Evolutionary conservation across 1,140 invertebrate species (phyloP).

Genomic region (Heliconius nattereri): DNA sequence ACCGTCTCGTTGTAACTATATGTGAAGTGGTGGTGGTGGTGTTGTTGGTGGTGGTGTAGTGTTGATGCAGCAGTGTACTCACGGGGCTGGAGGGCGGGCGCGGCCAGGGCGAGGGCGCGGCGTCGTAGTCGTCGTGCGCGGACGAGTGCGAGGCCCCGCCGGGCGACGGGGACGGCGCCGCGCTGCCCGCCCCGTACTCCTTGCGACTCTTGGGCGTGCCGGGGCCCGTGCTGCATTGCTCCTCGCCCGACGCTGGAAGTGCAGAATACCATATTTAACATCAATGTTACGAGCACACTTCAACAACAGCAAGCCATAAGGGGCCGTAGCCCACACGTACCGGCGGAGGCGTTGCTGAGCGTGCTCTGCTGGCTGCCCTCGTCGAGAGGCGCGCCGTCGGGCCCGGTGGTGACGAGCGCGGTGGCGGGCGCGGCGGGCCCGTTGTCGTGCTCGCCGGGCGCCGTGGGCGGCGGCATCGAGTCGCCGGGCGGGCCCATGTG

Average conservation of each 20-base stretch:
- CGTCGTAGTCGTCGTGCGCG: constrained; percentile 94
- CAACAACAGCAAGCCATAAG: no score
- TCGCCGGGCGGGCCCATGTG: constrained; percentile 73
- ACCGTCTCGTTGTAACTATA: no score
- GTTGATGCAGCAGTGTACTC: constrained; percentile 64
- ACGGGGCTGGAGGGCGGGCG: constrained; percentile 95
- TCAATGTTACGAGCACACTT: no score
- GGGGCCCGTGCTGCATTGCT: constrained; percentile 81
- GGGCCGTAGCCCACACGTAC: constrained; percentile 67
- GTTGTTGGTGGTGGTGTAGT: no score
- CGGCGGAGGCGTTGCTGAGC: constrained; percentile 93
- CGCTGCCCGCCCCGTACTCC: constrained; percentile 80
- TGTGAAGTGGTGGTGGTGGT: no score
- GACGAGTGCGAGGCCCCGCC: constrained; percentile 90
- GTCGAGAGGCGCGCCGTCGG: constrained; percentile 92
- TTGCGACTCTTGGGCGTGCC: constrained; percentile 89
- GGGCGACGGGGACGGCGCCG: constrained; percentile 85
- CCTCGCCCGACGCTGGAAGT: constrained; percentile 89
- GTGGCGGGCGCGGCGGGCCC: constrained; percentile 86
- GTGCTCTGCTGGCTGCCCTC: constrained; percentile 96
- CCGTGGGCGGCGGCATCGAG: constrained; percentile 81
- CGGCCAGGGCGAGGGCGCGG: constrained; percentile 91
- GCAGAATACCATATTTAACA: no score
- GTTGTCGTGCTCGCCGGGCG: constrained; percentile 84
- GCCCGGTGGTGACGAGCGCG: constrained; percentile 92